Conservation (phyloP, 2,797 vertebrate species). For the Myripristis jacobus region DNA sequence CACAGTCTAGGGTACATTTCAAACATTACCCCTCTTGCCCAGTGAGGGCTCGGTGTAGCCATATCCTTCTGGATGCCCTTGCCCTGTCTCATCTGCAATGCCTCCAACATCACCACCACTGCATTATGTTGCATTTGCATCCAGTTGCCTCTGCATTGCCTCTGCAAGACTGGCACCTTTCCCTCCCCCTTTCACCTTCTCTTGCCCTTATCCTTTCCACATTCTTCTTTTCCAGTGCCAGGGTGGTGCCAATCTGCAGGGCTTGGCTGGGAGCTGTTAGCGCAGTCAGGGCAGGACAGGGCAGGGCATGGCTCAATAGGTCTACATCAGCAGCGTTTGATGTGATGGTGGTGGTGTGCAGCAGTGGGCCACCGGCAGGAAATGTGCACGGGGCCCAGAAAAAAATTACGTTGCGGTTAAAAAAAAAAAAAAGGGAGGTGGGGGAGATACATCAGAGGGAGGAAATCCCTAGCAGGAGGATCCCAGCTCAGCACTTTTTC, state of each 20-base stretch:
- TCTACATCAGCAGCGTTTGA: conserved; percentile 30
- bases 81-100: conserved; percentile 65
- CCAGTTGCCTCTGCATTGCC: conserved; percentile 78
- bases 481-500: conserved; percentile 76
- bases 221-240: conserved; percentile 32
- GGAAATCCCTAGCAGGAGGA: conserved; percentile 81
- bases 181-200: conserved; percentile 4
- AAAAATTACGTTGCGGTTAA: conserved; percentile 65
- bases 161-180: conserved; percentile 60
- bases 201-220: conserved; percentile 29
- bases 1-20: conserved; percentile 51
- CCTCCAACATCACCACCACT: conserved; percentile 61
- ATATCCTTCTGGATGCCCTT: conserved; percentile 56
- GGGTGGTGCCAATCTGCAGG: conserved; percentile 50
- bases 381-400: conserved; percentile 54
- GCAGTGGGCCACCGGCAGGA: conserved; percentile 18
- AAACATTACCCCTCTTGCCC: conserved; percentile 3
- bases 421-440: conserved; percentile 26
- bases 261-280: conserved; percentile 36
- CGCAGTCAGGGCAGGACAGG: conserved; percentile 20
- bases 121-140: conserved; percentile 82
- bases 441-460: conserved; percentile 68
- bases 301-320: conserved; percentile 7
- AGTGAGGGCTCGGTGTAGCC: conserved; percentile 15
- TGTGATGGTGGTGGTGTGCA: conserved; percentile 23